A percentile compares a stretch with the other conserved stretches of the same genome.
Evolutionary conservation across 1,140 invertebrate genomes (phyloP).

Genomic region (Drosophila lini): DNA sequence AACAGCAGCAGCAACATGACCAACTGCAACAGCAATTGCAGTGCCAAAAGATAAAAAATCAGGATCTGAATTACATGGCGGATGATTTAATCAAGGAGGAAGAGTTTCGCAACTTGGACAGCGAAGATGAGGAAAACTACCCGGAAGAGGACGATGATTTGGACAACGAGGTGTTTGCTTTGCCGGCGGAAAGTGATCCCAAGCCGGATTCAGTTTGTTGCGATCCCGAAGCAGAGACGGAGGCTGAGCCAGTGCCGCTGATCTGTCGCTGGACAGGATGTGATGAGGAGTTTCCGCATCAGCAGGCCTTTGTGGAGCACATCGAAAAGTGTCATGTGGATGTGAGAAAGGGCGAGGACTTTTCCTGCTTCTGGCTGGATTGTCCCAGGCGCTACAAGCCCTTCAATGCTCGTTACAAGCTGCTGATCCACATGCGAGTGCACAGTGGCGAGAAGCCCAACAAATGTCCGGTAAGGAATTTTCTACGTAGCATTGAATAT

Average conservation of each 20-base stretch:
- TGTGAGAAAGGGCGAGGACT: constrained; percentile 93
- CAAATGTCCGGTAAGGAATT: constrained; percentile 95
- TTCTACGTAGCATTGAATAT: background rate
- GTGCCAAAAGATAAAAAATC: background rate
- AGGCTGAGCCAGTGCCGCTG: constrained; percentile 63
- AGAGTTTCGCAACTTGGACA: constrained; percentile 10
- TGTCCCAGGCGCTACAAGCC: constrained; percentile 93
- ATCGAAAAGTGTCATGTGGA: constrained; percentile 97
- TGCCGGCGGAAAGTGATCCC: constrained; percentile 17
- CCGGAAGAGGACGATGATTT: constrained; percentile 49
- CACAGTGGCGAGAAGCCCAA: constrained; percentile 98
- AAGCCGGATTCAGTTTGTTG: constrained; percentile 20
- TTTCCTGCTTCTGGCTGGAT: constrained; percentile 95
- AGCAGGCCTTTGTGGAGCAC: constrained; percentile 93
- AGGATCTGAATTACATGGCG: constrained; percentile 9
- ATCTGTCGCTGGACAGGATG: constrained; percentile 94
- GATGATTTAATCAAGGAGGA: constrained; percentile 30
- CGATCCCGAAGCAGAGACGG: constrained; percentile 34
- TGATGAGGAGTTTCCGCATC: constrained; percentile 90
- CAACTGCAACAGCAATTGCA: background rate
- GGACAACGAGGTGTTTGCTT: constrained; percentile 57
- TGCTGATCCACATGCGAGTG: constrained; percentile 98
- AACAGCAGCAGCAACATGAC: background rate
- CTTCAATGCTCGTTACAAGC: constrained; percentile 98
- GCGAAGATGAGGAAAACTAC: constrained; percentile 47